Base-by-base conservation (phyloP, 2,797 vertebrate genomes). In the Ctenopoma multispine region DNA sequence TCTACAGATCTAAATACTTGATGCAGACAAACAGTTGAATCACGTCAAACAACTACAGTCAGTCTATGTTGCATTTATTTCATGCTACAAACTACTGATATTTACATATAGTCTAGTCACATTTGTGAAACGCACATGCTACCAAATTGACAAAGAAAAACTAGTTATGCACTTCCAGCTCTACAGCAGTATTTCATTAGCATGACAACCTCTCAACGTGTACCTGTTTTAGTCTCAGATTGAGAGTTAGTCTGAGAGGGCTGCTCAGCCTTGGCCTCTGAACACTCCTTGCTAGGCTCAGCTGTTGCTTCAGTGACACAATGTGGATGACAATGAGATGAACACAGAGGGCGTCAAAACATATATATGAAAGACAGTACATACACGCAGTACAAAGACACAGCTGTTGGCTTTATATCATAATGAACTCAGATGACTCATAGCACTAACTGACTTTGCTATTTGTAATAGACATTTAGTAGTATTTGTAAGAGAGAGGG, bases 141-240 rank as follows among this genome's bases (percentile, higher is more conserved):
- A 78, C 40, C 62, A 54, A 61, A 7, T 4, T 9, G 41, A 70
- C 34, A 24, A 64, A 64, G 84, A 31, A 75, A 17, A 67, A 53
- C 48, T 81, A 54, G 13, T 46, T 27, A 21, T 8, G 36, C 38
- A 41, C 44, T 44, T 55, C 18, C 20, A 61, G 36, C 1, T 75
- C 56, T 70, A 75, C 43, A 38, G 44, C 2, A 46, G 4, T 41
- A 41, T 27, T 44, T 36, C 17, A 47, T 20, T 31, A 40, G 49
- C 51, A 34, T 72, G 29, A 47, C 21, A 63, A 58, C 75, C 41
- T 61, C 61, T 83, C 41, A 60, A 41, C 18, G 29, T 83, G 84
- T 93, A 93, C 92, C 92, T 93, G 90, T 38, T 82, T 87, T 83
- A 80, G 81, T 59, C 65, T 89, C 84, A 82, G 87, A 78, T 59